phyloP scores from a whole-genome alignment of 2,888 invertebrate species.

The Philaethria dido region DNA sequence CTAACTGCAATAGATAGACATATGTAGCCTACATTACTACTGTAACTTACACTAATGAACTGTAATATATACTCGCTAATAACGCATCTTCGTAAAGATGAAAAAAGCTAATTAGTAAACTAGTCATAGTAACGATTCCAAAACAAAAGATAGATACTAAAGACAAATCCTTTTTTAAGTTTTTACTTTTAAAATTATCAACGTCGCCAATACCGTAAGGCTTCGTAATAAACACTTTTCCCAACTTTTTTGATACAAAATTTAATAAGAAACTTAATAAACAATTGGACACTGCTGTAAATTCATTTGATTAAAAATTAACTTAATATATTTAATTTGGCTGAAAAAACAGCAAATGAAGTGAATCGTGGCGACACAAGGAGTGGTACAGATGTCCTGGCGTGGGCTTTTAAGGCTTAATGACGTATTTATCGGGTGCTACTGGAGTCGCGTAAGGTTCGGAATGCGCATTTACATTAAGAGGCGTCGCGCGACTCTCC shows the following conservation, averaged over 20 bases:
- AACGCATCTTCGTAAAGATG: too few species aligned
- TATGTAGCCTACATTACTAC: too few species aligned
- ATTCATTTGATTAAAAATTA: not conserved
- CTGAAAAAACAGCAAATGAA: slow-evolving; percentile 6
- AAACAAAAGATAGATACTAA: too few species aligned
- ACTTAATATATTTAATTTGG: not conserved
- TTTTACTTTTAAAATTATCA: not conserved
- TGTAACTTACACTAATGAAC: too few species aligned
- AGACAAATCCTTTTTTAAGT: not conserved
- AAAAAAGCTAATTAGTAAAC: too few species aligned
- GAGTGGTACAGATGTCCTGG: slow-evolving; percentile 24
- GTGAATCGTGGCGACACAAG: not conserved
- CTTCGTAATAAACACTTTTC: not conserved
- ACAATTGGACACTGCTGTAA: not conserved
- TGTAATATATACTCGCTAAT: too few species aligned
- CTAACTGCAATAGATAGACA: too few species aligned
- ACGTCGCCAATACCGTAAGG: not conserved
- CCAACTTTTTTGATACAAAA: not conserved
- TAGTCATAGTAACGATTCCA: too few species aligned
- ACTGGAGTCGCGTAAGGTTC: slow-evolving; percentile 35
- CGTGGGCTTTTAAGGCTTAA: slow-evolving; percentile 38
- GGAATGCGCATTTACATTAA: slow-evolving; percentile 38
- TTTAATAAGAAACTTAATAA: not conserved
- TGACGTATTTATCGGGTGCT: slow-evolving; percentile 42
- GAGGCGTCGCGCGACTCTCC: slow-evolving; percentile 19